These are phyloP conservation scores for Dryocosmus kuriphilus DNA, from an alignment of 2,888 invertebrate genomes.

Conservation along the genomic window DNA sequence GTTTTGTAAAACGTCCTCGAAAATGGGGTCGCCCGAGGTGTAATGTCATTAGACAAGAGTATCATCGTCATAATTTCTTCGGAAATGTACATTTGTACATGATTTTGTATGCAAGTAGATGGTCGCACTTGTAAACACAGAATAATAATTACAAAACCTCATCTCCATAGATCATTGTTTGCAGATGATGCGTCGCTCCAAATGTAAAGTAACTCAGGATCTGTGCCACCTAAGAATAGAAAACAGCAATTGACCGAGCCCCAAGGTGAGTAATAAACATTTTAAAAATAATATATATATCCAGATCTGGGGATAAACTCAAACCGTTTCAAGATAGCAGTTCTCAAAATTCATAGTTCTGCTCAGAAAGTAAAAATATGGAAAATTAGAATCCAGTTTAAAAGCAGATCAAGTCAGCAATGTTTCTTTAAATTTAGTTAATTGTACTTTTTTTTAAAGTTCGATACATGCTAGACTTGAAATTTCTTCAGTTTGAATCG, in stretches of 20 bases:
- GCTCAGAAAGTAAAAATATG: neutral
- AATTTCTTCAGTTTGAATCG: neutral
- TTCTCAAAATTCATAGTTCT: neutral
- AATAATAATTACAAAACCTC: constrained; percentile 60
- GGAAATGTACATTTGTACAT: constrained; percentile 20
- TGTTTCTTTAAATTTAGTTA: too few species aligned
- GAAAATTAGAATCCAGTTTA: too few species aligned
- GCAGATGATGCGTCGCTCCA: constrained; percentile 53
- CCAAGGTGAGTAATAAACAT: neutral
- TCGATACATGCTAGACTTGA: too few species aligned
- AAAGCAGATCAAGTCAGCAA: too few species aligned
- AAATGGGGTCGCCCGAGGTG: constrained; percentile 42
- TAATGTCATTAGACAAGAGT: constrained; percentile 44
- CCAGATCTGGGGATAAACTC: neutral
- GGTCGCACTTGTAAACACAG: constrained; percentile 38
- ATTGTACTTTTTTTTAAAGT: too few species aligned
- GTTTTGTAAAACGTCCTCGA: constrained; percentile 33
- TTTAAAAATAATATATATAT: constrained; percentile 1
- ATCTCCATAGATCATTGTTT: constrained; percentile 58
- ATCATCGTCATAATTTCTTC: constrained; percentile 45
- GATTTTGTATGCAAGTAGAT: constrained; percentile 40
- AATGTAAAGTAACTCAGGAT: constrained; percentile 57
- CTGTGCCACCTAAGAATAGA: constrained; percentile 47
- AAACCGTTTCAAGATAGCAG: constrained; percentile 3
- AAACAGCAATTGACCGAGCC: constrained; percentile 14